Percentiles rank a stretch among this genome's conserved stretches.
phyloP scores from a whole-genome alignment of 2,888 invertebrate genomes.

The Amphipoea lucens region DNA sequence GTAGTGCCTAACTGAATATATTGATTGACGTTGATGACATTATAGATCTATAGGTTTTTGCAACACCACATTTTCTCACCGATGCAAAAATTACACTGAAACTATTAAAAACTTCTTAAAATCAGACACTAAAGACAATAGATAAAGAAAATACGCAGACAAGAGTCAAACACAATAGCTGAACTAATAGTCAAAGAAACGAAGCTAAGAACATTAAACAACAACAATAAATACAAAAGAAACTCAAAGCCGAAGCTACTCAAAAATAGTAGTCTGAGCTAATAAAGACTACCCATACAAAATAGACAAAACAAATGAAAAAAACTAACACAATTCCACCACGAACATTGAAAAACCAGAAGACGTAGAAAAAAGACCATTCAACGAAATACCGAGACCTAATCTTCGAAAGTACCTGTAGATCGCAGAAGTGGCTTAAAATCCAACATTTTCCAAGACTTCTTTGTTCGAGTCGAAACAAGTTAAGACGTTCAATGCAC shows the following conservation, averaged over 20 bases:
- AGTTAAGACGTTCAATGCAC: constrained; percentile 72
- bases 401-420: constrained; percentile 64
- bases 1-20: background rate
- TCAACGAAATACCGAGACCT: constrained; percentile 50
- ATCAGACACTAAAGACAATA: background rate
- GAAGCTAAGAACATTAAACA: constrained; percentile 10
- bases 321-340: constrained; percentile 3
- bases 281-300: constrained; percentile 16
- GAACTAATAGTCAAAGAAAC: background rate
- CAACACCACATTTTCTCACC: background rate
- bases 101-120: background rate
- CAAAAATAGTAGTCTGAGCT: background rate
- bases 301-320: constrained; percentile 17
- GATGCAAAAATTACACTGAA: background rate
- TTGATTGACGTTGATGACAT: background rate
- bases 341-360: constrained; percentile 41
- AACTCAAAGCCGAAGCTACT: constrained; percentile 4
- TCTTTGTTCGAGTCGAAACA: constrained; percentile 72
- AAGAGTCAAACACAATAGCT: background rate
- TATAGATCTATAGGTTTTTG: background rate
- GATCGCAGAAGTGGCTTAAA: constrained; percentile 61
- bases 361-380: constrained; percentile 43
- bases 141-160: background rate
- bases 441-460: constrained; percentile 65
- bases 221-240: background rate